Evolutionary conservation across 2,888 invertebrate species (phyloP).

Genomic region (Andrena haemorrhoa): DNA sequence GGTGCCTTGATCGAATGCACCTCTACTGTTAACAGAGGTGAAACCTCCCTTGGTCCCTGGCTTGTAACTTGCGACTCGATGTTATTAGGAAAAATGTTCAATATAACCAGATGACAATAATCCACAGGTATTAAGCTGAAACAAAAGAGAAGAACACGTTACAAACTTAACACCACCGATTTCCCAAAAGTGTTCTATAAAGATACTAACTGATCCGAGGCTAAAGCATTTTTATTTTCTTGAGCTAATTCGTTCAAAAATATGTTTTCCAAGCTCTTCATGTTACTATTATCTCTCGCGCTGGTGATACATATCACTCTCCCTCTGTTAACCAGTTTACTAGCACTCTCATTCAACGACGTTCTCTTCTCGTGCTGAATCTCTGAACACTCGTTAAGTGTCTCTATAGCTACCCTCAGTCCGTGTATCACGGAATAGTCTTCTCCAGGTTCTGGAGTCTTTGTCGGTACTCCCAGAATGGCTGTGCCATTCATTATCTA

Average conservation of each 20-base stretch:
- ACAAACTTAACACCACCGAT: neutral
- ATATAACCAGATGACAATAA: conserved; percentile 95
- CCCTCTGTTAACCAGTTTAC: conserved; percentile 87
- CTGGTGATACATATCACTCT: conserved; percentile 96
- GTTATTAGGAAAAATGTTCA: conserved; percentile 95
- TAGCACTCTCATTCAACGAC: conserved; percentile 84
- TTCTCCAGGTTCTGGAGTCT: conserved; percentile 87
- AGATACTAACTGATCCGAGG: conserved; percentile 87
- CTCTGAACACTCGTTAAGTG: conserved; percentile 93
- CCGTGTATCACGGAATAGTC: conserved; percentile 93
- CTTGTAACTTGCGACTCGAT: conserved; percentile 92
- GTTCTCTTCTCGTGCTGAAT: conserved; percentile 88
- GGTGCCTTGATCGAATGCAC: conserved; percentile 93
- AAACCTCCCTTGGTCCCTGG: conserved; percentile 90
- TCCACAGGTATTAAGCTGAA: conserved; percentile 91
- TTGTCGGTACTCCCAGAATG: conserved; percentile 92
- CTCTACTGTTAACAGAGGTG: conserved; percentile 91
- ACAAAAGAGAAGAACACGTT: conserved; percentile 67
- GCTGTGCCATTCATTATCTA: conserved; percentile 94
- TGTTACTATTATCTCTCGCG: conserved; percentile 94
- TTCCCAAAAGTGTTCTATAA: neutral
- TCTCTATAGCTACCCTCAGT: conserved; percentile 93
- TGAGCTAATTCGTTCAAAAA: conserved; percentile 92
- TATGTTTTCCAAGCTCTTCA: conserved; percentile 94
- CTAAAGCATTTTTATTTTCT: conserved; percentile 90